Base-by-base conservation (phyloP, 2,888 invertebrate species). In the Xestobium rufovillosum region DNA sequence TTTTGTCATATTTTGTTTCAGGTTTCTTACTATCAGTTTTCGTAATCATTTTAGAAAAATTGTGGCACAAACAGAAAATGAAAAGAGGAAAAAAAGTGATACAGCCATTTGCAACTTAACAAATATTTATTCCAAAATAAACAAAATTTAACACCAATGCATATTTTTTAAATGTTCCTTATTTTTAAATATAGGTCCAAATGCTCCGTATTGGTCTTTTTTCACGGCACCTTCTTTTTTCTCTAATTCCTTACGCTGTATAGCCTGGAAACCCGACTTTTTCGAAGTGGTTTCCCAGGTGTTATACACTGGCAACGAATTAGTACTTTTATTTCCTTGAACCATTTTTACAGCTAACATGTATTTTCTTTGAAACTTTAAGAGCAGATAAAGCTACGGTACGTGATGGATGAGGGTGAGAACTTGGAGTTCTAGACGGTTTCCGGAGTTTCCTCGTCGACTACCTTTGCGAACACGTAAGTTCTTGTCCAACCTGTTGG, bases 351-450 rank as follows among this genome's bases (percentile, higher is more conserved):
- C n/a, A n/a, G n/a, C n/a, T n/a, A n/a, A n/a, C n/a, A n/a, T n/a
- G n/a, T n/a, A 67, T 67, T 44, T 53, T 53, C 38, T 37, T 26
- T 14, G 4, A 28, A 31, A 13, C n/a, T 19, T 27, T 12, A 16
- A 28, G 11, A 3, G 12, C 12, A 4, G 29, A 35, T 23, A 26
- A 39, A 52, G 41, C 79, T 85, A 89, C 50, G 88, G 88, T 45
- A 88, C 88, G 83, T 83, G 86, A 65, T 87, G 85, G 33, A 88
- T 70, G 61, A 80, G 82, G 32, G 84, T 86, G 31, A 89, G 76
- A 27, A 89, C 86, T 57, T 83, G 75, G 63, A 86, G 78, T 73
- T 89, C 88, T 66, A 88, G 68, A 41, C 80, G 76, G 71, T 89
- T 89, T 50, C 83, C 88, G 65, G 84, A 78, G 70, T 87, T 88